Percentiles rank a stretch among this genome's conserved stretches.
Evolutionary conservation across 2,888 invertebrate species (phyloP).

Genomic region (Clunio marinus): DNA sequence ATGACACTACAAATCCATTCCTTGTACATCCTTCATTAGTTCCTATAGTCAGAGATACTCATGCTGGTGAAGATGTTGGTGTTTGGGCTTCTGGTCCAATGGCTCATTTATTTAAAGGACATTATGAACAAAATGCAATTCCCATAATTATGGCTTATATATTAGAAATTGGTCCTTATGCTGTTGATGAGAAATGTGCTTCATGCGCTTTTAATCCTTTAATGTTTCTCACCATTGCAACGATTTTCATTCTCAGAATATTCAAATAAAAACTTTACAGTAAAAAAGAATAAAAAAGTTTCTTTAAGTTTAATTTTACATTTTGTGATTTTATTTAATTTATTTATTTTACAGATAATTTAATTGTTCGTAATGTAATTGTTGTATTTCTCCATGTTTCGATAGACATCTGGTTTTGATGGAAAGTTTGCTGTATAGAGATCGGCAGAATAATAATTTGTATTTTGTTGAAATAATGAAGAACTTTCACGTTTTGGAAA

Average conservation of each 20-base stretch:
- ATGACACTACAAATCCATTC: neutral
- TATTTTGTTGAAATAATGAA: slow-evolving; percentile 3
- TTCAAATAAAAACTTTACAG: too few species aligned
- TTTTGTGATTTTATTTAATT: neutral
- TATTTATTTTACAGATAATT: neutral
- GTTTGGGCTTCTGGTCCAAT: slow-evolving; percentile 70
- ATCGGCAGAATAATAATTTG: neutral
- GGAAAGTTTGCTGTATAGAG: neutral
- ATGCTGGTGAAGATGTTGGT: slow-evolving; percentile 27
- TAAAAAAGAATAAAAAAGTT: too few species aligned
- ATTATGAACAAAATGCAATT: slow-evolving; percentile 72
- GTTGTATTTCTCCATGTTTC: slow-evolving; percentile 20
- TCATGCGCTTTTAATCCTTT: neutral
- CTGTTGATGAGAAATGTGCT: slow-evolving; percentile 12
- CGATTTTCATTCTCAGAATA: too few species aligned
- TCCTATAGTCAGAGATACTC: neutral
- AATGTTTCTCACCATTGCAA: too few species aligned
- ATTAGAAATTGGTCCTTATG: slow-evolving; percentile 26
- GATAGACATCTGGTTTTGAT: slow-evolving; percentile 8
- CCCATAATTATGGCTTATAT: slow-evolving; percentile 67
- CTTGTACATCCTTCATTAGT: slow-evolving; percentile 9
- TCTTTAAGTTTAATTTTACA: too few species aligned
- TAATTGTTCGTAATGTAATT: slow-evolving; percentile 15
- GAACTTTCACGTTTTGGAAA: neutral
- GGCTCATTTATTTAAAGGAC: slow-evolving; percentile 75